phyloP scores from a whole-genome alignment of 2,797 vertebrate species.

The Heterohyrax brucei region DNA sequence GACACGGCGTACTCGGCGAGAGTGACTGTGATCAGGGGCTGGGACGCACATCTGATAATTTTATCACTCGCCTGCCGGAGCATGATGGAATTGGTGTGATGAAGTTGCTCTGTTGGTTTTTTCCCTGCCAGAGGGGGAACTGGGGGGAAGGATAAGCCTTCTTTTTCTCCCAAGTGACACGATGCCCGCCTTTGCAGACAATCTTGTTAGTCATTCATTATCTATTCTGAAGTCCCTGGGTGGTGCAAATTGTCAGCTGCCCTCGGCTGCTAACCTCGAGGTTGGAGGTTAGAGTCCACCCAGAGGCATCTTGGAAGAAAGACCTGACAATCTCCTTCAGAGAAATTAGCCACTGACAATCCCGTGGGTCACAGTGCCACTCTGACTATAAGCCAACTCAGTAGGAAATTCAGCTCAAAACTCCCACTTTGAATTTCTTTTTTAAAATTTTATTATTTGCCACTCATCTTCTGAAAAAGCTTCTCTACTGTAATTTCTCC shows the following conservation, averaged over 20 bases:
- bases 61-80: slow-evolving; percentile 91
- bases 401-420: neutral
- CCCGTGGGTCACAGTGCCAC: neutral
- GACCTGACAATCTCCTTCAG: neutral
- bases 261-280: neutral
- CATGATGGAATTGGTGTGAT: slow-evolving; percentile 91
- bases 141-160: neutral
- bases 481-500: neutral
- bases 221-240: neutral
- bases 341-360: neutral
- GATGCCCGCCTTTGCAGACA: slow-evolving; percentile 32
- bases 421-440: slow-evolving; percentile 76
- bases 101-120: slow-evolving; percentile 80
- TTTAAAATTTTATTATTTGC: neutral
- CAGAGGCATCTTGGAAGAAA: neutral
- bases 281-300: neutral
- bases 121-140: slow-evolving; percentile 81
- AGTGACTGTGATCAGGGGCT: slow-evolving; percentile 86
- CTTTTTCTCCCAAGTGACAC: slow-evolving; percentile 79
- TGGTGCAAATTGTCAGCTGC: neutral
- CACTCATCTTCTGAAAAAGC: neutral
- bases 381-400: neutral
- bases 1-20: slow-evolving; percentile 89
- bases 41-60: slow-evolving; percentile 89
- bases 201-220: neutral